Percentiles rank a stretch among this genome's conserved stretches.
Conservation (phyloP, 2,113 vertebrate genomes). For the Alligator mississippiensis region DNA sequence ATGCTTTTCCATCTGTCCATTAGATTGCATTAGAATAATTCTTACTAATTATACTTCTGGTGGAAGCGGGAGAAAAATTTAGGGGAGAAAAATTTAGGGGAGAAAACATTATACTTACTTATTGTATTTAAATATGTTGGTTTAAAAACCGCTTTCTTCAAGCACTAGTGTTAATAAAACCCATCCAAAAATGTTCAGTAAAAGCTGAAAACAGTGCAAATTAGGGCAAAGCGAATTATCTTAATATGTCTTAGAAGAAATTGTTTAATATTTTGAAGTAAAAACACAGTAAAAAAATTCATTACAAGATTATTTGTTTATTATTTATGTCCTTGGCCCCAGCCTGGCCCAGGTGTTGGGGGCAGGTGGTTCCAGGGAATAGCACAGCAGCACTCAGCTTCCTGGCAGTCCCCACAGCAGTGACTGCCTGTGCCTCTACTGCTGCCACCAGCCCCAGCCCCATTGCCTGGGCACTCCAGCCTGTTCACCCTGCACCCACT, state of each 20-base stretch:
- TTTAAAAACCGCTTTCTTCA: background rate
- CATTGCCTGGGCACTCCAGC: too few species aligned
- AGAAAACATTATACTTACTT: background rate
- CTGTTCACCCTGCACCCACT: too few species aligned
- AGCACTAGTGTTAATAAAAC: background rate
- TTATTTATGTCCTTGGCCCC: background rate
- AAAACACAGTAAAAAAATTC: background rate
- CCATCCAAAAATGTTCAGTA: background rate
- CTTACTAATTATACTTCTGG: background rate
- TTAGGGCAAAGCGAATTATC: background rate
- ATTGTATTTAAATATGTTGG: background rate
- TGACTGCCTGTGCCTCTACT: too few species aligned
- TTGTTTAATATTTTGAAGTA: background rate
- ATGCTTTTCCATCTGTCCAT: background rate
- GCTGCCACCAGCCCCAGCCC: too few species aligned
- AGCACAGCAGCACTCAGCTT: too few species aligned
- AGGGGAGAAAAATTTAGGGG: fast-evolving
- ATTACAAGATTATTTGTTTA: background rate
- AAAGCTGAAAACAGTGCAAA: background rate
- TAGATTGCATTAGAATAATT: background rate
- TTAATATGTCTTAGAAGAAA: background rate
- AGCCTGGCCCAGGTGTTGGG: too few species aligned
- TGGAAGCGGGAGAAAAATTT: background rate
- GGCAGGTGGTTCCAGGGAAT: too few species aligned
- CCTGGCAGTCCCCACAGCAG: too few species aligned